phyloP scores from a whole-genome alignment of 2,113 vertebrate genomes.

The Symphodus melops region DNA sequence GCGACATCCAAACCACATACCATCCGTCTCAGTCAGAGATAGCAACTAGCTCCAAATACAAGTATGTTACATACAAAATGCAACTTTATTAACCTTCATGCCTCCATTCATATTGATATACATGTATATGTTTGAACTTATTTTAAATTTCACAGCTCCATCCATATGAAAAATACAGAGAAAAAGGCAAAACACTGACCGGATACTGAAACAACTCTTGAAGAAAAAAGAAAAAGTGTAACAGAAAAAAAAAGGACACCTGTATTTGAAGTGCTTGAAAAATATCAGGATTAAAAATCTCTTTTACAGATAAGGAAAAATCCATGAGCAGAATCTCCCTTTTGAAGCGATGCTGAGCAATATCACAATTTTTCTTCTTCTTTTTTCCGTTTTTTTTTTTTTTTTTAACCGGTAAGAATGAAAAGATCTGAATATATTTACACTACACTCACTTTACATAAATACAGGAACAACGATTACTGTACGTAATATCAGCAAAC shows the following conservation, averaged over 20 bases:
- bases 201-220: constrained; percentile 95
- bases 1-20: constrained; percentile 52
- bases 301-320: constrained; percentile 88
- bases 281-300: constrained; percentile 89
- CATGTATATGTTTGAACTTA: constrained; percentile 99
- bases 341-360: constrained; percentile 91
- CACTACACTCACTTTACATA: constrained; percentile 99
- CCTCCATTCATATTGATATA: constrained; percentile 99
- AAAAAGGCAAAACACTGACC: constrained; percentile 96
- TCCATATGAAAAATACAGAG: constrained; percentile 97
- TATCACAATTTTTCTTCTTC: constrained; percentile 88
- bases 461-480: constrained; percentile 99
- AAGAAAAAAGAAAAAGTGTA: constrained; percentile 66
- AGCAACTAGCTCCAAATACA: constrained; percentile 52
- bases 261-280: constrained; percentile 92
- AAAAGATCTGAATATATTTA: constrained; percentile 99
- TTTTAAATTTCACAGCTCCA: constrained; percentile 99
- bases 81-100: constrained; percentile 99
- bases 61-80: constrained; percentile 97
- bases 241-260: constrained; percentile 89
- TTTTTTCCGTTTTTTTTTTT: constrained; percentile 1
- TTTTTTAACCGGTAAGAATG: constrained; percentile 87
- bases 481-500: constrained; percentile 95
- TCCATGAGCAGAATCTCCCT: constrained; percentile 92
- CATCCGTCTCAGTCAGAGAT: constrained; percentile 52